Percentiles rank a stretch among this genome's conserved stretches.
These are phyloP conservation scores for Saturnia pavonia DNA, from an alignment of 2,888 invertebrate genomes.

Conservation along the genomic window DNA sequence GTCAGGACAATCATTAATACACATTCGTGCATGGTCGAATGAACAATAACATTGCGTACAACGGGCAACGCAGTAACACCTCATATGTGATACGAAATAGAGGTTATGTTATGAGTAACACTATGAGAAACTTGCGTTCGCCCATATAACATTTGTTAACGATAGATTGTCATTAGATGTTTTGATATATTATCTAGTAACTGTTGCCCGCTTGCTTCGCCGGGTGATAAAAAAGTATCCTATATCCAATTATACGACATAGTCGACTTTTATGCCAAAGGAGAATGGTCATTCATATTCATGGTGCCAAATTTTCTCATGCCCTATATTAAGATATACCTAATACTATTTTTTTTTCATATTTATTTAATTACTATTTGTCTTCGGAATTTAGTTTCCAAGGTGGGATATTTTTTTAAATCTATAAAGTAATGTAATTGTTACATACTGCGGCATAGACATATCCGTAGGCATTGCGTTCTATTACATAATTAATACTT, in stretches of 20 bases:
- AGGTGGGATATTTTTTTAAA: no score
- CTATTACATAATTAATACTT: no score
- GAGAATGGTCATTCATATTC: no score
- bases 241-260: background rate
- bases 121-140: slow-evolving; percentile 27
- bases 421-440: no score
- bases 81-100: background rate
- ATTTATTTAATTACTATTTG: no score
- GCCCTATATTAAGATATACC: no score
- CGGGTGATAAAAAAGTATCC: background rate
- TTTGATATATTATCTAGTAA: slow-evolving; percentile 56
- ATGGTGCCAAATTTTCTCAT: no score
- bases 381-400: no score
- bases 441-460: no score
- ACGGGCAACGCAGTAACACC: slow-evolving; percentile 24
- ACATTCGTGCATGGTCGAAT: slow-evolving; percentile 67
- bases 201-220: background rate
- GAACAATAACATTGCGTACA: slow-evolving; percentile 52
- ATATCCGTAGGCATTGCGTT: no score
- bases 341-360: no score
- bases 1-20: slow-evolving; percentile 71
- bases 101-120: background rate
- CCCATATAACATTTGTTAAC: slow-evolving; percentile 49
- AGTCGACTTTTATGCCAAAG: background rate
- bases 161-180: slow-evolving; percentile 63